Base-by-base conservation (phyloP, 2,113 vertebrate genomes). In the Trogon surrucura region DNA sequence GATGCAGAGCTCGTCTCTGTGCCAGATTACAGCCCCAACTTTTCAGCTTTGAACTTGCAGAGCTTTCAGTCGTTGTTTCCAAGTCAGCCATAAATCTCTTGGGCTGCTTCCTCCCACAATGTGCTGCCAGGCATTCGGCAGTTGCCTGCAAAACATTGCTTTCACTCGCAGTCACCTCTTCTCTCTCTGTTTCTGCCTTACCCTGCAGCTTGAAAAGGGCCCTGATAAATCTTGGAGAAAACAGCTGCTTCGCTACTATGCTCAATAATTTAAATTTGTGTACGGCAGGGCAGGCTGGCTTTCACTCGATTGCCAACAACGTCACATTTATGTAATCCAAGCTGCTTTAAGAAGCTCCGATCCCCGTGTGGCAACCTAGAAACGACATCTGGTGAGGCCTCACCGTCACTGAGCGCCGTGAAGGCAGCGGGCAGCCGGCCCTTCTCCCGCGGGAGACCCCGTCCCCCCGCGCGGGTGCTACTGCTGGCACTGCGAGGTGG, bases 81-180 rank as follows among this genome's bases (percentile, higher is more conserved):
- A 34, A 88, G 83, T 87, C 73, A 65, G 85, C 80, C 66, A 77
- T 94, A 95, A 96, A 95, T 96, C 96, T 92, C 50, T 50, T 0
- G 4, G 80, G 66, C 73, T 86, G 64, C 56, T 90, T 90, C 88
- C 85, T 94, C 90, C 90, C 75, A 34, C 72, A 67, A 0, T 22
- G 65, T 38, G 69, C 89, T 92, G 83, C 94, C 73, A 80, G 95
- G 88, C 88, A 67, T n/a, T 91, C 15, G 6, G 61, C 58, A 30
- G 16, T 62, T 0, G 48, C 87, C 73, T 58, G 90, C 54, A 48
- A 75, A 94, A 61, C 47, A 7, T 57, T 61, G 77, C 91, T 88
- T 73, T 91, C 73, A 48, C 79, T 66, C 1, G 0, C 65, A 53
- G 48, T 41, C 80, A 38, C 45, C 34, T 67, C 65, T 78, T 85